A percentile compares a stretch with the other conserved stretches of the same genome.
Conservation (phyloP, 2,888 invertebrate species). For the Tinea semifulvella region DNA sequence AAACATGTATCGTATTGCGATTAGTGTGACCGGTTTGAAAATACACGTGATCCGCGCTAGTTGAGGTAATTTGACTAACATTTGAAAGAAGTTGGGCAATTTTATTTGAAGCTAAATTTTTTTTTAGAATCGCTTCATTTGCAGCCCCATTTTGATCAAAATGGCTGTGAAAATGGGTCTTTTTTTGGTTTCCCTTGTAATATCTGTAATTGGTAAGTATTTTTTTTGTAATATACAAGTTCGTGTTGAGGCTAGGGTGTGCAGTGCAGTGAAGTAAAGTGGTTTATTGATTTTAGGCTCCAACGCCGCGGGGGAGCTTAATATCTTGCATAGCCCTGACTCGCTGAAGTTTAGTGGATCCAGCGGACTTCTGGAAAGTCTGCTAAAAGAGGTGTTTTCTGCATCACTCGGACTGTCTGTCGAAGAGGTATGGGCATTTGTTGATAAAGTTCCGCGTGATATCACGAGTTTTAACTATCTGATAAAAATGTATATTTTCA, state of each 20-base stretch:
- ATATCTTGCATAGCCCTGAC: slow-evolving; percentile 72
- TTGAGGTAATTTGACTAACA: too few relatives aligned
- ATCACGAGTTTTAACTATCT: background rate
- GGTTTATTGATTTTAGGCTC: slow-evolving; percentile 37
- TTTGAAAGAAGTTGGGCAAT: too few relatives aligned
- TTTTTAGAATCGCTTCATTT: background rate
- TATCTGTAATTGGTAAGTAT: slow-evolving; percentile 48
- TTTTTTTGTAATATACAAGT: slow-evolving; percentile 2
- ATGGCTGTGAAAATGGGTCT: slow-evolving; percentile 50
- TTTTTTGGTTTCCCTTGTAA: slow-evolving; percentile 43
- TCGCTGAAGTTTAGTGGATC: slow-evolving; percentile 75
- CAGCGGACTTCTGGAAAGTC: slow-evolving; percentile 68
- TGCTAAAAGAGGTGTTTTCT: slow-evolving; percentile 75
- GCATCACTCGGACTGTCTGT: slow-evolving; percentile 77
- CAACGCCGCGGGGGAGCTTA: slow-evolving; percentile 72
- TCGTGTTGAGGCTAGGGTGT: background rate
- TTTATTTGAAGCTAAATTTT: too few relatives aligned
- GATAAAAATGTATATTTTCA: slow-evolving; percentile 26
- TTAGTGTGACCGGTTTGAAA: too few relatives aligned
- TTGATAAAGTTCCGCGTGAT: background rate
- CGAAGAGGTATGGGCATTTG: slow-evolving; percentile 70
- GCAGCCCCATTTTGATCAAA: slow-evolving; percentile 31
- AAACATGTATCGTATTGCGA: too few relatives aligned
- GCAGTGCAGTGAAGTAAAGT: background rate
- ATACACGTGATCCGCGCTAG: too few relatives aligned